Percentiles rank a stretch among this genome's conserved stretches.
Evolutionary conservation across 1,140 invertebrate genomes (phyloP).

Genomic region (Drosophila aff.): DNA sequence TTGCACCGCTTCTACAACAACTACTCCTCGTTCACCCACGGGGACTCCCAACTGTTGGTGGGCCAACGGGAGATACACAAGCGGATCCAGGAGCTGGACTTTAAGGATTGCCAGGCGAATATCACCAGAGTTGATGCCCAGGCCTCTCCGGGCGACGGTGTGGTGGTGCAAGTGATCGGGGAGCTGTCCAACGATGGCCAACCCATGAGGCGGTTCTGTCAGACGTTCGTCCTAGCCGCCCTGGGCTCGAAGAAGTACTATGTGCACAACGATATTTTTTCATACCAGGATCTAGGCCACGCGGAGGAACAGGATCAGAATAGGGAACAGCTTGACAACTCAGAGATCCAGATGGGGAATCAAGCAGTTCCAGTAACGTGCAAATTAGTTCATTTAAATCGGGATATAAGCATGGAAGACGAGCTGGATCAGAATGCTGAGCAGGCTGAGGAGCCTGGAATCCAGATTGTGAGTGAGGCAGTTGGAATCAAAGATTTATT

Average conservation of each 20-base stretch:
- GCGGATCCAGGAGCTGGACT: slow-evolving; percentile 97
- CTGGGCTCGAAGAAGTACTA: slow-evolving; percentile 98
- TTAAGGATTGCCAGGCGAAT: slow-evolving; percentile 98
- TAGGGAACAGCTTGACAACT: slow-evolving; percentile 86
- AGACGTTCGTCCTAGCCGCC: slow-evolving; percentile 97
- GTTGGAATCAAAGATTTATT: too few relatives aligned
- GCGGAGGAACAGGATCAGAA: background rate
- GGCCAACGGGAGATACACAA: slow-evolving; percentile 98
- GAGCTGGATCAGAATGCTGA: slow-evolving; percentile 84
- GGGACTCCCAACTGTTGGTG: slow-evolving; percentile 94
- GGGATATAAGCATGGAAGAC: slow-evolving; percentile 63
- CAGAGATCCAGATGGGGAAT: background rate
- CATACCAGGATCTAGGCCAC: background rate
- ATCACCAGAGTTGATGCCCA: slow-evolving; percentile 97
- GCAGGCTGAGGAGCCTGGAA: background rate
- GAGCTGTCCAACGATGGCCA: slow-evolving; percentile 98
- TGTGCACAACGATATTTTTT: slow-evolving; percentile 98
- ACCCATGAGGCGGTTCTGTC: slow-evolving; percentile 98
- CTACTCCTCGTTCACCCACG: slow-evolving; percentile 97
- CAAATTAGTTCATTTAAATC: background rate
- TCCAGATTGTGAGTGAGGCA: background rate
- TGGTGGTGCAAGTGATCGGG: slow-evolving; percentile 98
- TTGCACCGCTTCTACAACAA: slow-evolving; percentile 98
- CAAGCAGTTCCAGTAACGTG: background rate
- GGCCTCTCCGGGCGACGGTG: slow-evolving; percentile 95